Evolutionary conservation across 1,140 invertebrate genomes (phyloP), one percentile per base, ranked within the genome.

Genomic region (Dinoponera quadriceps): DNA sequence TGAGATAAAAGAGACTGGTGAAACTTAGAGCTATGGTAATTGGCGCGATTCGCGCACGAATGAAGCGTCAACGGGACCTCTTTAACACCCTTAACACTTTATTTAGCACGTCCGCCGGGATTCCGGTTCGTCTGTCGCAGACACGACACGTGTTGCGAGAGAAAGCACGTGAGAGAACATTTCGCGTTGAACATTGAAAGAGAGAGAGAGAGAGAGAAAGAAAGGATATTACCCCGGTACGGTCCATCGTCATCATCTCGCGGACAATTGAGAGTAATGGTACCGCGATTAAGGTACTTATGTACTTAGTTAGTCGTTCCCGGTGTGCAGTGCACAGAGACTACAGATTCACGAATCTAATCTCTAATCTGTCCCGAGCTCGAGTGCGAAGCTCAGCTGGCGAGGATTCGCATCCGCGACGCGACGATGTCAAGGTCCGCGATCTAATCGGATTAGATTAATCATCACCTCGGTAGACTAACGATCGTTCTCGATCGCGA

Each of bases 231-330:
- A 54, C 27, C 18, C 38, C 49, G 49, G 49, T 44, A 22, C 44
- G 44, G 59, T 59, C 25, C 73, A 25, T 33, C 44, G 9, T 2
- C 7, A 2, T 77, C 73, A 54, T 77, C 48, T 65, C 59, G 14
- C 60, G 33, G 44, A 77, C 74, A 77, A 77, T 77, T 48, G 44
- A 33, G 74, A 77, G 74, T 66, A 77, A 77, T 77, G 20, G 66
- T 66, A 51, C 59, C 22, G 74, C 27, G 62, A 77, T 77, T 77
- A 33, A 66, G 48, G 60, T 29, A 77, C 74, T 77, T 77, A 66
- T 66, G 48, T 27, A 77, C 74, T 77, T 77, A 77, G 60, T 77
- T 77, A 77, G 7, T 54, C 51, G 54, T 73, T 54, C 38, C 33
- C 33, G 27, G 60, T 54, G 38, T 27, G 44, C 44, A 33, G 51